These are phyloP conservation scores for Vulpes vulpes DNA, from an alignment of 2,113 vertebrate genomes.

Conservation along the genomic window DNA sequence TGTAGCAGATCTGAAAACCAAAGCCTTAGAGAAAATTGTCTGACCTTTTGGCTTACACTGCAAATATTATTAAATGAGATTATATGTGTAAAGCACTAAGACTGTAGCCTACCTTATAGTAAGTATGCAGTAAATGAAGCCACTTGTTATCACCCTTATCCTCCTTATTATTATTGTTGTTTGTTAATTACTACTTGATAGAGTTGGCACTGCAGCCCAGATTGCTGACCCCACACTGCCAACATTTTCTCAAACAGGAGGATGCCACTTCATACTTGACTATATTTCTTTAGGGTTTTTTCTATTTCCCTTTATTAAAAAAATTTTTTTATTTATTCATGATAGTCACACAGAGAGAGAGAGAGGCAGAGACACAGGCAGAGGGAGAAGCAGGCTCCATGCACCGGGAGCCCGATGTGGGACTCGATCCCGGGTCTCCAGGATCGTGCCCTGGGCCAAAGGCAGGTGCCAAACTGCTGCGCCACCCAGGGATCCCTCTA, in stretches of 20 bases:
- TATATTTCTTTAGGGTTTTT: neutral
- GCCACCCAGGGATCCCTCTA: no score
- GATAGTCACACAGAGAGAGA: no score
- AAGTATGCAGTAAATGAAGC: neutral
- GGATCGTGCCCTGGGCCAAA: no score
- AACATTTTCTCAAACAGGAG: neutral
- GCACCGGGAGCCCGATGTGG: no score
- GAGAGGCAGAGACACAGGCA: no score
- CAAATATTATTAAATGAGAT: conserved; percentile 35
- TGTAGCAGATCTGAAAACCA: neutral
- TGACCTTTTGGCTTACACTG: neutral
- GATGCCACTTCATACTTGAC: neutral
- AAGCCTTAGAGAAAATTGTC: conserved; percentile 33
- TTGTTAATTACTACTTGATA: neutral
- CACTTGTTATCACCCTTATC: neutral
- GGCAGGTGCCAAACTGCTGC: no score
- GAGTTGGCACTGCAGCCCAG: neutral
- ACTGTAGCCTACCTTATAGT: neutral
- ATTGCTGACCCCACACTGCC: neutral
- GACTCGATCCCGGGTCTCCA: no score
- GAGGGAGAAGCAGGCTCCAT: no score
- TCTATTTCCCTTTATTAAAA: no score
- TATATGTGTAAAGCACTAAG: neutral
- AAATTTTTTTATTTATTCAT: no score
- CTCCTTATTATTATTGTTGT: neutral